A percentile compares a stretch with the other conserved stretches of the same genome.
Conservation (phyloP, 2,113 vertebrate species). For the Lepus europaeus region DNA sequence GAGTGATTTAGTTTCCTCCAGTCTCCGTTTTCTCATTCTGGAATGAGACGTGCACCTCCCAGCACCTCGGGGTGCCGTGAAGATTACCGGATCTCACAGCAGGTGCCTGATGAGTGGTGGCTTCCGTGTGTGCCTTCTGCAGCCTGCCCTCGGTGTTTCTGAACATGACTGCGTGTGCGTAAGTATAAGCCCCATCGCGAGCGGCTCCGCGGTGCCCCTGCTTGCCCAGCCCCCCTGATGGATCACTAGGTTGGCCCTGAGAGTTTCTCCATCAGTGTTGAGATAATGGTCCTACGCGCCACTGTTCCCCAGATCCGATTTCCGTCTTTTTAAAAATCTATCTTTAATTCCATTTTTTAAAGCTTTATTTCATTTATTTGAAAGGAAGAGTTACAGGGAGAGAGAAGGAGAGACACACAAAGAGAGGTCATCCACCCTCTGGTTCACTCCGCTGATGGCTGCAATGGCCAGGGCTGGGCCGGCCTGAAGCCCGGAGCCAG, state of each 20-base stretch:
- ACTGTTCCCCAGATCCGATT: background rate
- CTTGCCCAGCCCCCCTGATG: background rate
- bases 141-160: background rate
- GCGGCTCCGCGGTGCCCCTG: background rate
- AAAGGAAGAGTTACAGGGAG: no score
- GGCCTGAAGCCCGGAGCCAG: no score
- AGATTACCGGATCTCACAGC: background rate
- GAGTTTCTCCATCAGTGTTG: background rate
- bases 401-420: no score
- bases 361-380: no score
- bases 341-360: no score
- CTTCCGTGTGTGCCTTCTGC: no score
- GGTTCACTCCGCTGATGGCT: no score
- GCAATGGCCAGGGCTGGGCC: no score
- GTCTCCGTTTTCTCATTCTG: background rate
- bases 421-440: no score
- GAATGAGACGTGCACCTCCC: background rate
- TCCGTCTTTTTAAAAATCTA: no score
- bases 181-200: background rate
- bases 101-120: no score
- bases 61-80: background rate
- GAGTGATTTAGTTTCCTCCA: background rate
- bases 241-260: background rate
- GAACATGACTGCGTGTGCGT: background rate
- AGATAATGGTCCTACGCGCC: background rate